phyloP scores from a whole-genome alignment of 2,113 vertebrate species.

The Mellivora capensis region DNA sequence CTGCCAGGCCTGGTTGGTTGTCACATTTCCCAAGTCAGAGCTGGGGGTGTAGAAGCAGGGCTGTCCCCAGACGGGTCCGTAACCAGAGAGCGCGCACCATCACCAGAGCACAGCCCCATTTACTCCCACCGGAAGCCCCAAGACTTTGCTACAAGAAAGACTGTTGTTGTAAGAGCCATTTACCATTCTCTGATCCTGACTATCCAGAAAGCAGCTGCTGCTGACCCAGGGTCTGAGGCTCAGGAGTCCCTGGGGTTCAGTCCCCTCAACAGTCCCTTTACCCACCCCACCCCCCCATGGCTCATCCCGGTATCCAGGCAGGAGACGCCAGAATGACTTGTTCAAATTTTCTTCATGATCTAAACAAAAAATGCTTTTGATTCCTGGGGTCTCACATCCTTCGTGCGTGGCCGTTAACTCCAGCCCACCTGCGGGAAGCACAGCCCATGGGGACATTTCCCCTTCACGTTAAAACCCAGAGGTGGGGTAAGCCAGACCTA shows the following conservation, averaged over 20 bases:
- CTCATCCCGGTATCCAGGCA: not conserved
- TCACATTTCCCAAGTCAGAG: not conserved
- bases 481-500: too few relatives aligned
- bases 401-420: rapidly evolving
- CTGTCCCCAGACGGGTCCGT: not conserved
- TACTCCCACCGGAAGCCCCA: rapidly evolving
- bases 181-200: not conserved
- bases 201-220: too few relatives aligned
- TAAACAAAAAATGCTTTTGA: not conserved
- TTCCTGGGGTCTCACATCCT: not conserved
- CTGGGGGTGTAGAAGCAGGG: not conserved
- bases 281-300: not conserved
- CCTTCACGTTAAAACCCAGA: not conserved
- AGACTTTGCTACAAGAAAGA: not conserved
- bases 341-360: not conserved
- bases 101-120: rapidly evolving
- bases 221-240: not conserved
- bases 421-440: not conserved
- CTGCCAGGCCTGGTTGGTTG: not conserved
- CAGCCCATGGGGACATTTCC: rapidly evolving
- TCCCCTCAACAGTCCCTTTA: not conserved
- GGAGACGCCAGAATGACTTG: not conserved
- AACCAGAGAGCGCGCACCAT: rapidly evolving
- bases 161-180: not conserved
- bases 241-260: not conserved